These are phyloP conservation scores for Eledona agricola DNA, from an alignment of 2,888 invertebrate genomes.

Conservation along the genomic window DNA sequence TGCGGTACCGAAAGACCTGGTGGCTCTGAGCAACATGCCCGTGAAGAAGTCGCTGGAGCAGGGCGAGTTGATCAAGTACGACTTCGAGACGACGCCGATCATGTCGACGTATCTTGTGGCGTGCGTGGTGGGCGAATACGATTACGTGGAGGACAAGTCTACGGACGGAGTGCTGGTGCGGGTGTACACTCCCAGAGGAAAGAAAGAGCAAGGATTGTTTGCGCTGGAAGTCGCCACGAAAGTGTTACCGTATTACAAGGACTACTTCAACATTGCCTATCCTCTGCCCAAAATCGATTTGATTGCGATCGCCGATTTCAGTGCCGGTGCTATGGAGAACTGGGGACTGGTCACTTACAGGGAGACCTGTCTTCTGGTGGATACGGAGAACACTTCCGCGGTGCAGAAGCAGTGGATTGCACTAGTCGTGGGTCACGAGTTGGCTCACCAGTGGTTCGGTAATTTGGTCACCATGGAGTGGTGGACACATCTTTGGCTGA, in stretches of 20 bases:
- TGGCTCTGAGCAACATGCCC: constrained; percentile 94
- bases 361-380: constrained; percentile 89
- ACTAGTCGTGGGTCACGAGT: constrained; percentile 88
- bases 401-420: constrained; percentile 87
- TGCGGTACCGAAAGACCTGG: constrained; percentile 77
- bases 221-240: constrained; percentile 92
- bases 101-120: constrained; percentile 98
- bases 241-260: constrained; percentile 92
- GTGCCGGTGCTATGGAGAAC: constrained; percentile 97
- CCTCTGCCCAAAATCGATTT: constrained; percentile 96
- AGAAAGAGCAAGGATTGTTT: constrained; percentile 90
- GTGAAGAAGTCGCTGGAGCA: constrained; percentile 58
- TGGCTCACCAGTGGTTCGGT: constrained; percentile 99
- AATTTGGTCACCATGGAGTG: constrained; percentile 98
- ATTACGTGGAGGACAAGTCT: constrained; percentile 87
- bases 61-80: constrained; percentile 53
- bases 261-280: constrained; percentile 94
- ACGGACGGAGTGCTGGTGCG: constrained; percentile 83
- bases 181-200: constrained; percentile 88
- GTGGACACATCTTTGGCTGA: constrained; percentile 97
- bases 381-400: constrained; percentile 88
- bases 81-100: constrained; percentile 85
- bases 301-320: constrained; percentile 95
- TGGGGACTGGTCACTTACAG: constrained; percentile 87
- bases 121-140: constrained; percentile 93